Conservation (phyloP, 2,113 vertebrate genomes). For the Malaclemys terrapin region DNA sequence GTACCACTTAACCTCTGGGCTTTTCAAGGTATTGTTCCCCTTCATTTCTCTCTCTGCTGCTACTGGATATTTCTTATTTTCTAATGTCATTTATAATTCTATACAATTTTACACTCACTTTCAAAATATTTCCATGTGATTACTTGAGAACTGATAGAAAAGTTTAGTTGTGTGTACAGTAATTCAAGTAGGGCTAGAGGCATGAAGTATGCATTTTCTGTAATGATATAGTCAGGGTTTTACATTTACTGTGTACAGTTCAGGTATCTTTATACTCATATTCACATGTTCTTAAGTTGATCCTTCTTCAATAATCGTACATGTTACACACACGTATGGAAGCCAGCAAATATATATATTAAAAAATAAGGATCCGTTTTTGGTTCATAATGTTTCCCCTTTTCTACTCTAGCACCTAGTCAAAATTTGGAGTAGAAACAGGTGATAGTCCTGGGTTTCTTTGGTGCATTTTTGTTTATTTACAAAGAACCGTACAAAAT, state of each 20-base stretch:
- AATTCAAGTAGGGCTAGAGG: conserved; percentile 23
- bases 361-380: background rate
- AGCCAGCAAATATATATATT: background rate
- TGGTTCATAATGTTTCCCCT: background rate
- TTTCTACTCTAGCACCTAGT: background rate
- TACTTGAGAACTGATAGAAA: background rate
- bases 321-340: background rate
- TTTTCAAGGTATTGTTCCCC: background rate
- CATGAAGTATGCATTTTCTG: conserved; percentile 19
- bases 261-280: conserved; percentile 19
- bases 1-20: background rate
- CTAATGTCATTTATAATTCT: background rate
- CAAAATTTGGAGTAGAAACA: background rate
- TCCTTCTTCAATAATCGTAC: background rate
- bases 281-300: background rate
- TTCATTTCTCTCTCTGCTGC: background rate
- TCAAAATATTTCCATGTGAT: background rate
- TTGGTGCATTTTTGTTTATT: background rate
- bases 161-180: background rate
- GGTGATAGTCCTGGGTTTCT: background rate
- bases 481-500: background rate
- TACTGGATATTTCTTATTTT: conserved; percentile 32
- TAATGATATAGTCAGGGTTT: conserved; percentile 29
- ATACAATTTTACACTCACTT: background rate
- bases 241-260: conserved; percentile 12